Percentiles rank a stretch among this genome's conserved stretches.
These are phyloP conservation scores for Ibycter americanus DNA, from an alignment of 2,797 vertebrate species.

Conservation along the genomic window DNA sequence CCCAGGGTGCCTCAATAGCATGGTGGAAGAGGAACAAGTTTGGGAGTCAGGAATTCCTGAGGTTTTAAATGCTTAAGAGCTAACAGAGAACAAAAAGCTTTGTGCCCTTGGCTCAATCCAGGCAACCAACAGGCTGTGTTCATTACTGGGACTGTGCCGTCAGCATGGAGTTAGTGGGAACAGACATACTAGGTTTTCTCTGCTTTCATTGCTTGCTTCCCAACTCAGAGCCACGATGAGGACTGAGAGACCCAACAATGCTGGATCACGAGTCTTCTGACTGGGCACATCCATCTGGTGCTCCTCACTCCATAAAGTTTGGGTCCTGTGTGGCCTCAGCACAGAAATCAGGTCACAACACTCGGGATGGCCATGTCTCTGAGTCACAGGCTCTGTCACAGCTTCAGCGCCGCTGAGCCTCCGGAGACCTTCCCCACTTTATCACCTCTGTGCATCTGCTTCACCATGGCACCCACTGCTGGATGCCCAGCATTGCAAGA, in stretches of 20 bases:
- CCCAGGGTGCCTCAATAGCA: neutral
- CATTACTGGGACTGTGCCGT: neutral
- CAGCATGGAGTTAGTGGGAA: neutral
- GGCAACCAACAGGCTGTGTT: neutral
- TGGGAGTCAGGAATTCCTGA: neutral
- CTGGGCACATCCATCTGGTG: neutral
- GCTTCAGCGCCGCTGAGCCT: neutral
- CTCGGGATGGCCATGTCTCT: neutral
- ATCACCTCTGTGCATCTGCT: neutral
- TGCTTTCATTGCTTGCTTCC: neutral
- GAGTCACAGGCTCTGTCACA: neutral
- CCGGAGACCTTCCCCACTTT: neutral
- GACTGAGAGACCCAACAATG: neutral
- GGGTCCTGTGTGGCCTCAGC: neutral
- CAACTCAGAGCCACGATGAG: neutral
- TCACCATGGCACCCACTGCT: neutral
- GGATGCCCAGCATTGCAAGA: neutral
- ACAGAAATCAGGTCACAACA: neutral
- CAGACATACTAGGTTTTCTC: neutral
- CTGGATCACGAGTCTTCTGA: neutral
- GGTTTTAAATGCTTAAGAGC: slow-evolving; percentile 14
- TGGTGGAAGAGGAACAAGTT: neutral
- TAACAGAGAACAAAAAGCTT: slow-evolving; percentile 1
- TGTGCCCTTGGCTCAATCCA: neutral
- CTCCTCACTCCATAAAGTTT: neutral